phyloP scores from a whole-genome alignment of 2,797 vertebrate species.

The Sarcoramphus papa region DNA sequence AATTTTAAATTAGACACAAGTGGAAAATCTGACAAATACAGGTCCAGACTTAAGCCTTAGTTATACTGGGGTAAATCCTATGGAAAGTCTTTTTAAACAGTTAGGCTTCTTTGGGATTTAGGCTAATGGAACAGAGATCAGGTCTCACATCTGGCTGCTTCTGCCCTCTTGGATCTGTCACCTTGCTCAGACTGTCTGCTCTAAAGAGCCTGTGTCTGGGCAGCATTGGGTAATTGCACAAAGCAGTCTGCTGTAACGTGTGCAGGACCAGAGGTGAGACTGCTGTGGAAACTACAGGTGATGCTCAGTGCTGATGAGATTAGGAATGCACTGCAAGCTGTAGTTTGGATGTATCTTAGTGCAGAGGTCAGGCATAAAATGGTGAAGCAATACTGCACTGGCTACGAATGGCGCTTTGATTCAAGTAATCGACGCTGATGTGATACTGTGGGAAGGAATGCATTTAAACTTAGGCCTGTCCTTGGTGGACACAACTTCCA shows the following conservation, averaged over 20 bases:
- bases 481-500: not conserved
- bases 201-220: not conserved
- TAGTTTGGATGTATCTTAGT: not conserved
- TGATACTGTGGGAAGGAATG: not conserved
- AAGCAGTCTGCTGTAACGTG: not conserved
- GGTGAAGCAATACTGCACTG: not conserved
- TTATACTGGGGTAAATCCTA: not conserved
- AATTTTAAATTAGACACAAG: not conserved
- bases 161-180: not conserved
- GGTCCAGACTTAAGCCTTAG: not conserved
- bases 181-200: not conserved
- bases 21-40: not conserved
- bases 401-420: fast-evolving
- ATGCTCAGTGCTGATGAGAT: not conserved
- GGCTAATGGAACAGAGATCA: not conserved
- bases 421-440: not conserved
- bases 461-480: not conserved
- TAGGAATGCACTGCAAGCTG: not conserved
- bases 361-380: not conserved
- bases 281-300: not conserved
- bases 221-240: not conserved
- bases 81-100: not conserved
- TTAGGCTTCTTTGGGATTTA: not conserved
- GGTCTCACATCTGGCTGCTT: not conserved
- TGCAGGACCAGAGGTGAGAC: not conserved